Conservation (phyloP, 2,797 vertebrate species). For the Ambastaia sidthimunki region DNA sequence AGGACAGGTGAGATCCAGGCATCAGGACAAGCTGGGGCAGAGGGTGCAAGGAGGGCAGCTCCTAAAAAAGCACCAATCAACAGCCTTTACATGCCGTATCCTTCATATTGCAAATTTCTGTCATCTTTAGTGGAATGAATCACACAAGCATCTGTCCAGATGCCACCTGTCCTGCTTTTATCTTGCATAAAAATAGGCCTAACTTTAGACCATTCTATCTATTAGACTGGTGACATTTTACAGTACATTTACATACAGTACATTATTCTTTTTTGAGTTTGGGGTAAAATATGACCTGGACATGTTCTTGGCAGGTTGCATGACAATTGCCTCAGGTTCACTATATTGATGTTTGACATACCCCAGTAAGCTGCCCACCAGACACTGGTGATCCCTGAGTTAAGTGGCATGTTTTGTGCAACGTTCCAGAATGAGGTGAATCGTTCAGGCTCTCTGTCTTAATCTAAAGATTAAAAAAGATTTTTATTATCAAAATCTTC, state of each 20-base stretch:
- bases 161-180: no score
- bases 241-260: background rate
- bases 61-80: conserved; percentile 70
- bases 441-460: conserved; percentile 94
- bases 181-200: no score
- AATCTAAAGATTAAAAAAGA: conserved; percentile 79
- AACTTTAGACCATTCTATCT: no score
- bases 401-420: conserved; percentile 87
- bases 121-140: background rate
- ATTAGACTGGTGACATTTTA: no score
- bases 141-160: background rate
- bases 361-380: conserved; percentile 87
- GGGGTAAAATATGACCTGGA: background rate
- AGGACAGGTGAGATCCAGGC: conserved; percentile 85
- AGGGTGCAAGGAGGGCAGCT: conserved; percentile 90
- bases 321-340: background rate
- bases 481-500: background rate
- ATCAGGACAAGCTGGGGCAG: conserved; percentile 94
- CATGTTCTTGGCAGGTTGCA: background rate
- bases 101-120: background rate
- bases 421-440: conserved; percentile 81
- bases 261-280: background rate
- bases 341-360: conserved; percentile 67
- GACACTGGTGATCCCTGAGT: conserved; percentile 83
- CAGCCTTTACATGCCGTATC: background rate